A percentile compares a stretch with the other conserved stretches of the same genome.
Conservation (phyloP, 2,888 invertebrate genomes). For the Slavum lentiscoides region DNA sequence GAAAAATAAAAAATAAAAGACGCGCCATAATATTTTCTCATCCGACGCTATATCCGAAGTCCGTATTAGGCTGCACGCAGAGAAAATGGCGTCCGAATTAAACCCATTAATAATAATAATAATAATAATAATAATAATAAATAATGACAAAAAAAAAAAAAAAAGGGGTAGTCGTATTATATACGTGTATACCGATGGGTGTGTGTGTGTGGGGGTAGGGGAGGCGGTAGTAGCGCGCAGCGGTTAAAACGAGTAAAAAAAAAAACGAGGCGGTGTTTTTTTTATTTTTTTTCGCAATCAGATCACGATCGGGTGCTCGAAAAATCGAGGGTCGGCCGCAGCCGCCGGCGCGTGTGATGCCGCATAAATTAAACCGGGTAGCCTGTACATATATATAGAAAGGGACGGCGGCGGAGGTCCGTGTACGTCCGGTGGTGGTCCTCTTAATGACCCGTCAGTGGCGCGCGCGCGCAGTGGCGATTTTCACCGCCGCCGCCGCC, state of each 20-base stretch:
- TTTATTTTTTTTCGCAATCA: slow-evolving; percentile 10
- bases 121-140: no score
- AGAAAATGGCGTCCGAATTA: no score
- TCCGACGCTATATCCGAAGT: no score
- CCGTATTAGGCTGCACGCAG: no score
- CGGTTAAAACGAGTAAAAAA: not conserved
- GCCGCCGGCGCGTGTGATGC: slow-evolving; percentile 40
- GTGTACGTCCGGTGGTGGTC: slow-evolving; percentile 25
- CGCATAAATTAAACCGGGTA: slow-evolving; percentile 46
- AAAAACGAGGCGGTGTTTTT: slow-evolving; percentile 39
- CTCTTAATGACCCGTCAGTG: slow-evolving; percentile 38
- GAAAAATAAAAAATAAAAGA: no score
- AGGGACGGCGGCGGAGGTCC: not conserved
- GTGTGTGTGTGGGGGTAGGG: not conserved
- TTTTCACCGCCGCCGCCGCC: slow-evolving; percentile 13
- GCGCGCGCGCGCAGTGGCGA: slow-evolving; percentile 25
- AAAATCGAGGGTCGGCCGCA: slow-evolving; percentile 32
- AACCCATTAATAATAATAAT: no score
- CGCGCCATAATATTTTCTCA: no score
- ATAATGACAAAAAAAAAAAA: no score
- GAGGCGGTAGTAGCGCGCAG: not conserved
- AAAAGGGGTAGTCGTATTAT: not conserved
- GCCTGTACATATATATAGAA: not conserved
- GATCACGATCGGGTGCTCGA: slow-evolving; percentile 51
- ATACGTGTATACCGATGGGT: not conserved